Percentiles rank a stretch among this genome's conserved stretches.
These are phyloP conservation scores for Psettodes erumei DNA, from an alignment of 2,113 vertebrate genomes.

Conservation along the genomic window DNA sequence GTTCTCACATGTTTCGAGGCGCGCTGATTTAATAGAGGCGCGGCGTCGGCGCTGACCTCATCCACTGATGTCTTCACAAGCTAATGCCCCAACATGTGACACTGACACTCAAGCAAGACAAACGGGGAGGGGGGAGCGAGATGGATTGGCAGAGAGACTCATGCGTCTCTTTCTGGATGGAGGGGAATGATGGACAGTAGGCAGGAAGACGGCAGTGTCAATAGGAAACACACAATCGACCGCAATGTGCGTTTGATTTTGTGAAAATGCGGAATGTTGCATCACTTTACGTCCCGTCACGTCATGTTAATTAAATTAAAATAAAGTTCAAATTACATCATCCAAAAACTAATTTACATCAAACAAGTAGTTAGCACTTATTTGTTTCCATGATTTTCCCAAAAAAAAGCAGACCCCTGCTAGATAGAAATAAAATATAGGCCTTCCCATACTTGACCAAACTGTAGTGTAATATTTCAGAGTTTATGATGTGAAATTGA, in stretches of 20 bases:
- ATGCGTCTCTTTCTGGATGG: constrained; percentile 44
- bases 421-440: neutral
- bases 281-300: constrained; percentile 11
- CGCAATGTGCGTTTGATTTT: constrained; percentile 3
- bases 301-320: neutral
- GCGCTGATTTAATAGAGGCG: constrained; percentile 75
- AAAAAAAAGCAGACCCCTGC: neutral
- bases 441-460: neutral
- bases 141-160: constrained; percentile 54
- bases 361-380: neutral
- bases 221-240: constrained; percentile 40
- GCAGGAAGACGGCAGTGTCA: constrained; percentile 23
- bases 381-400: neutral
- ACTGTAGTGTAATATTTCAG: neutral
- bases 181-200: constrained; percentile 43
- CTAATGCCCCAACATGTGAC: constrained; percentile 73
- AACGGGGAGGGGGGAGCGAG: constrained; percentile 50
- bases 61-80: constrained; percentile 71
- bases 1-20: constrained; percentile 64
- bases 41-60: constrained; percentile 70
- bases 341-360: neutral
- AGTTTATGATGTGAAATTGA: neutral
- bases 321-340: neutral
- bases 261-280: constrained; percentile 2
- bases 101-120: constrained; percentile 68